These are phyloP conservation scores for Brachionus plicatilis DNA, from an alignment of 1,140 invertebrate genomes.

Conservation along the genomic window DNA sequence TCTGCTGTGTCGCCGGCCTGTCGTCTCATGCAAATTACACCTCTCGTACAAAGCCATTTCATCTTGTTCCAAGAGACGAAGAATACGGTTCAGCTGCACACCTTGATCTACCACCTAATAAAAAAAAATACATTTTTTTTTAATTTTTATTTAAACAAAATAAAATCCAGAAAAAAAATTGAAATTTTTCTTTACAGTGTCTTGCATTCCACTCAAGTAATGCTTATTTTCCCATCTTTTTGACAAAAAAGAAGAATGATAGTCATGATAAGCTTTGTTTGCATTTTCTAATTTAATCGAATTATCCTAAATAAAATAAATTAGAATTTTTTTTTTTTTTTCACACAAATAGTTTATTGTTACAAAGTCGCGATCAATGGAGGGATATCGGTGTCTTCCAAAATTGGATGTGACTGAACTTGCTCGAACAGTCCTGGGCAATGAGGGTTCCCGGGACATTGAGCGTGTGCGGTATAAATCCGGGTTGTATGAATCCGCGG, in stretches of 20 bases:
- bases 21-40: conserved; percentile 10
- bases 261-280: conserved; percentile 33
- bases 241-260: conserved; percentile 21
- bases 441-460: conserved; percentile 5
- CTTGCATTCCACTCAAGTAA: conserved; percentile 24
- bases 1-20: not conserved
- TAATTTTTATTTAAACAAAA: not conserved
- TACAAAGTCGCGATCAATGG: not conserved
- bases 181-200: not conserved
- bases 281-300: conserved; percentile 12
- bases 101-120: conserved; percentile 37
- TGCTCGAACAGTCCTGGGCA: not conserved
- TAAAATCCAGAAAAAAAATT: not conserved
- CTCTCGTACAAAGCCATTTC: conserved; percentile 30
- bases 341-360: not conserved
- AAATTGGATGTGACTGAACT: not conserved
- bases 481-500: not conserved
- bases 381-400: not conserved
- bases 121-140: not conserved
- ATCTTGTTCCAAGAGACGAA: conserved; percentile 36
- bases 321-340: not conserved
- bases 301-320: conserved; percentile 11
- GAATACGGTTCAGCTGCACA: conserved; percentile 34
- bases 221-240: conserved; percentile 40
- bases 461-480: not conserved